Evolutionary conservation across 2,113 vertebrate genomes (phyloP).

Genomic region (Amazona guildingii): DNA sequence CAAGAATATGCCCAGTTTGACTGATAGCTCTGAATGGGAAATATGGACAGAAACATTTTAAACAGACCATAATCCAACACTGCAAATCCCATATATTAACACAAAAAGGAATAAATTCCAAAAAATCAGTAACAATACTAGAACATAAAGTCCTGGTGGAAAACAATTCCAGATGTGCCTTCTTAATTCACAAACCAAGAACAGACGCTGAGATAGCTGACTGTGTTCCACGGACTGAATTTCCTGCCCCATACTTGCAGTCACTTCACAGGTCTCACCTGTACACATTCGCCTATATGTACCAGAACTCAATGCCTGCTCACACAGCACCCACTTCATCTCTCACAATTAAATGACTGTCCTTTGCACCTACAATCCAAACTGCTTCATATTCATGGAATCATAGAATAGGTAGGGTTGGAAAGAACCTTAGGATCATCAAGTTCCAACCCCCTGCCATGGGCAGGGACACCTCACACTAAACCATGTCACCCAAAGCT

Average conservation of each 20-base stretch:
- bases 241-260: not conserved
- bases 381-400: not conserved
- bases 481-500: no score
- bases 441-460: no score
- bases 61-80: not conserved
- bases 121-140: not conserved
- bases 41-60: slow-evolving; percentile 13
- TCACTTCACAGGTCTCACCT: not conserved
- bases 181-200: not conserved
- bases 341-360: not conserved
- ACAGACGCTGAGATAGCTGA: not conserved
- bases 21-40: not conserved
- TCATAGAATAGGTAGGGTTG: no score
- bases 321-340: accelerated
- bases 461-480: no score
- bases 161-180: not conserved
- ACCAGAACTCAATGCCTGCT: not conserved
- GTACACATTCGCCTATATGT: no score
- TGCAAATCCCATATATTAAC: not conserved
- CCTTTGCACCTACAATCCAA: not conserved
- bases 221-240: not conserved
- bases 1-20: not conserved
- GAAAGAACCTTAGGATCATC: no score
- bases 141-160: not conserved
- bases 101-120: not conserved